A percentile compares a stretch with the other conserved stretches of the same genome.
These are phyloP conservation scores for Cantharis rufa DNA, from an alignment of 2,888 invertebrate species.

Conservation along the genomic window DNA sequence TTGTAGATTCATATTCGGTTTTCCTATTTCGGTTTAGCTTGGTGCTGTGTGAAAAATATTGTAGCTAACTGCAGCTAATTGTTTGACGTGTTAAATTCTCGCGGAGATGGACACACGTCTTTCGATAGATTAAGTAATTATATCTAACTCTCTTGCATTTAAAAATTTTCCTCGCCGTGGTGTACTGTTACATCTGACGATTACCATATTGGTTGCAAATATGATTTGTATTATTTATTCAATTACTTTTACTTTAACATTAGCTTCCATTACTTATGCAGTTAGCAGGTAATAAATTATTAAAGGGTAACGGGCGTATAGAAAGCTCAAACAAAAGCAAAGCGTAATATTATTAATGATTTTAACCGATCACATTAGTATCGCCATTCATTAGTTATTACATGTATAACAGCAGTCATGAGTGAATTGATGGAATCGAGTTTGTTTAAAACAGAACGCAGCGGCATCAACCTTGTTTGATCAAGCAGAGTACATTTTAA, in stretches of 20 bases:
- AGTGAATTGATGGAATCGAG: neutral
- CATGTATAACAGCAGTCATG: slow-evolving; percentile 1
- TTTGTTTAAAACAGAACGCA: neutral
- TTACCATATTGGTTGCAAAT: neutral
- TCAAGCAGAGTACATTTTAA: neutral
- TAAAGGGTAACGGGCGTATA: slow-evolving; percentile 3
- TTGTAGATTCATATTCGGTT: neutral
- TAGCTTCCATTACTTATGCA: neutral
- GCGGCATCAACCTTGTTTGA: neutral
- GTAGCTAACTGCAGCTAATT: slow-evolving; percentile 21
- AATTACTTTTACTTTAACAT: neutral
- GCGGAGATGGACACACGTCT: slow-evolving; percentile 46
- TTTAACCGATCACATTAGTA: slow-evolving; percentile 33
- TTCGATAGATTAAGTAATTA: slow-evolving; percentile 55
- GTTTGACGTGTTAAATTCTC: slow-evolving; percentile 27
- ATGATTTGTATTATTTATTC: neutral
- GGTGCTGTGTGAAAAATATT: slow-evolving; percentile 15
- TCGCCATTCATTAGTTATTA: slow-evolving; percentile 33
- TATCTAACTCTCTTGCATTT: slow-evolving; percentile 34
- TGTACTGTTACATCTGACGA: neutral
- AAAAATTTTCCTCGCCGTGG: neutral
- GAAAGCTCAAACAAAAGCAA: slow-evolving; percentile 13
- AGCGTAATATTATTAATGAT: slow-evolving; percentile 35
- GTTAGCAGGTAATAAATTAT: slow-evolving; percentile 10
- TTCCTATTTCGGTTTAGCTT: neutral